Evolutionary conservation across 2,888 invertebrate species (phyloP).

Genomic region (Molanna angustata): DNA sequence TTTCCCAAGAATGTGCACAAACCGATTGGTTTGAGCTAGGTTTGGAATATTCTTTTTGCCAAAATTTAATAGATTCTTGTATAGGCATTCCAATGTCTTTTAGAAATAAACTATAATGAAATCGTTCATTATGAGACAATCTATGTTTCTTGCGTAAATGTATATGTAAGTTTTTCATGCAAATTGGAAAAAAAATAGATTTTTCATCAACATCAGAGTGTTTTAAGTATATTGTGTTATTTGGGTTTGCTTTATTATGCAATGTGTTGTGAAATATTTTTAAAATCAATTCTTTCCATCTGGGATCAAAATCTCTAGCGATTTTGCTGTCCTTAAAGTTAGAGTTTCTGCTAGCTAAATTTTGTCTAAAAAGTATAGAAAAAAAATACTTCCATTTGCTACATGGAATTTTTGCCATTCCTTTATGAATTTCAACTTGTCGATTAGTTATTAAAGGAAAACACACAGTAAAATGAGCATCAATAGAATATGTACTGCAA

Average conservation of each 20-base stretch:
- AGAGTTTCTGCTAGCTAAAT: constrained; percentile 43
- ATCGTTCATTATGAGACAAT: constrained; percentile 61
- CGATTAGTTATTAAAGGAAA: constrained; percentile 53
- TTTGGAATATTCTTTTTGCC: constrained; percentile 62
- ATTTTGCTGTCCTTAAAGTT: constrained; percentile 37
- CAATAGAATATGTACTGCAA: constrained; percentile 41
- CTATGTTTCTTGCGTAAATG: constrained; percentile 57
- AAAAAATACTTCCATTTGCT: constrained; percentile 56
- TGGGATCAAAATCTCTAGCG: constrained; percentile 39
- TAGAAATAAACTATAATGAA: constrained; percentile 66
- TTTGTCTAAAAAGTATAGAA: constrained; percentile 47
- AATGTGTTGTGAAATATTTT: constrained; percentile 38
- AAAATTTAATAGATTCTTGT: constrained; percentile 61
- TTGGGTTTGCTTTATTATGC: constrained; percentile 33
- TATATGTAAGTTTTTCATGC: constrained; percentile 62
- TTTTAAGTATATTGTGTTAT: constrained; percentile 35
- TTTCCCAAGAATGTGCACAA: constrained; percentile 64
- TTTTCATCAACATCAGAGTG: constrained; percentile 47
- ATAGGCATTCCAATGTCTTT: constrained; percentile 69
- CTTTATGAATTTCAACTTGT: constrained; percentile 51
- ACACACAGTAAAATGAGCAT: constrained; percentile 56
- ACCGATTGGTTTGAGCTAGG: constrained; percentile 45
- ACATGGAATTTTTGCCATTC: constrained; percentile 55
- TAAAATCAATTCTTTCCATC: constrained; percentile 42
- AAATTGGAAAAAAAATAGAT: constrained; percentile 56